phyloP scores from a whole-genome alignment of 2,113 vertebrate species.

The Andinoacara biseriatus region DNA sequence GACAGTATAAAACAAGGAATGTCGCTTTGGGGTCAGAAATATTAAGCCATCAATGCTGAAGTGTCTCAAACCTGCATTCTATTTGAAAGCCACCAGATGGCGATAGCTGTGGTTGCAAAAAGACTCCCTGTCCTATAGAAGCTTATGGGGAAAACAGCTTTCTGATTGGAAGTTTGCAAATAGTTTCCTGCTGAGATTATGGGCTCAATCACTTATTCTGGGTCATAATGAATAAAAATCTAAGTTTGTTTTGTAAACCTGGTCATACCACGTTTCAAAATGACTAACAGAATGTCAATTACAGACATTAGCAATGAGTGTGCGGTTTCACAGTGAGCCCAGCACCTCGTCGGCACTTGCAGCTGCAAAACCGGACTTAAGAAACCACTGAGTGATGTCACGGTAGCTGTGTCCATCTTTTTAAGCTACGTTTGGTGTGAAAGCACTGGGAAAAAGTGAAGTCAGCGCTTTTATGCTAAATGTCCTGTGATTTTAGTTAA shows the following conservation, averaged over 20 bases:
- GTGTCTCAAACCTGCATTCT: background rate
- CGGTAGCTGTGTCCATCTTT: background rate
- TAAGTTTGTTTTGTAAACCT: background rate
- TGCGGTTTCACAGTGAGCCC: too few species aligned
- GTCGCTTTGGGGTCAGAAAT: background rate
- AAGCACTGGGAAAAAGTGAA: background rate
- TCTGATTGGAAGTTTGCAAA: background rate
- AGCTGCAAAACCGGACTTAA: background rate
- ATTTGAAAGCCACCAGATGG: background rate
- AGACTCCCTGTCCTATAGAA: background rate
- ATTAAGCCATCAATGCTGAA: background rate
- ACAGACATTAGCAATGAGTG: too few species aligned
- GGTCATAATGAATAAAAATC: background rate
- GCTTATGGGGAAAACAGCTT: background rate
- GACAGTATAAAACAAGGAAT: background rate
- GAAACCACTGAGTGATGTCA: background rate
- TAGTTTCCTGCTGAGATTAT: background rate
- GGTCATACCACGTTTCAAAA: background rate
- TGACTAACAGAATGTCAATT: background rate
- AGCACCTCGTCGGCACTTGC: background rate
- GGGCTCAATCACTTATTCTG: background rate
- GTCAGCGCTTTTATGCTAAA: background rate
- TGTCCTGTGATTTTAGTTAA: background rate
- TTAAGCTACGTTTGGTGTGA: background rate
- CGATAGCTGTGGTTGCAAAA: background rate